Evolutionary conservation across 2,797 vertebrate species (phyloP).

Genomic region (Enteromius unitaeniatus): DNA sequence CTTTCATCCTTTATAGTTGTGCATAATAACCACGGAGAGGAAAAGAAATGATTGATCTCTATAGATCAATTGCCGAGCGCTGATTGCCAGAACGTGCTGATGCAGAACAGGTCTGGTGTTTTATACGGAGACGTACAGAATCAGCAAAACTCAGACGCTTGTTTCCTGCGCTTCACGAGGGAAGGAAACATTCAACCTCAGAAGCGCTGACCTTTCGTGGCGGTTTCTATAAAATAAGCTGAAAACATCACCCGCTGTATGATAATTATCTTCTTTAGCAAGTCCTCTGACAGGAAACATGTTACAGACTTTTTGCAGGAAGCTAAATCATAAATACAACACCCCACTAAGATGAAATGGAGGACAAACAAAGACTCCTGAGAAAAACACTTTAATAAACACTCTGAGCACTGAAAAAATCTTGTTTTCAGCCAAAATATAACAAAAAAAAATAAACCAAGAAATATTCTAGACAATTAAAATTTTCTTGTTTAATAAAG

Average conservation of each 20-base stretch:
- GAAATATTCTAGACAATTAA: too few species aligned
- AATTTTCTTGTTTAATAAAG: too few species aligned
- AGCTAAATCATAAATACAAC: background rate
- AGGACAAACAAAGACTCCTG: background rate
- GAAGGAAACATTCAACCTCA: background rate
- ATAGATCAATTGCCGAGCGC: background rate
- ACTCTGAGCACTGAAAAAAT: too few species aligned
- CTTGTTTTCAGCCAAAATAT: too few species aligned
- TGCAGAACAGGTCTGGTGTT: background rate
- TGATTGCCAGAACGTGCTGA: constrained; percentile 15
- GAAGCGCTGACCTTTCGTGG: background rate
- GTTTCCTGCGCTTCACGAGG: background rate
- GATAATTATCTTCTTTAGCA: background rate
- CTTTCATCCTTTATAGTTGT: constrained; percentile 11
- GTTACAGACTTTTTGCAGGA: background rate
- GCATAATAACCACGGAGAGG: constrained; percentile 13
- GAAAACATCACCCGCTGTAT: too few species aligned
- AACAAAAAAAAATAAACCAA: too few species aligned
- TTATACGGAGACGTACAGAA: background rate
- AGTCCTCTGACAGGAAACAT: background rate
- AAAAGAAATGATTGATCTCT: constrained; percentile 16
- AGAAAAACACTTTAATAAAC: too few species aligned
- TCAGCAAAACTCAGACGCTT: background rate
- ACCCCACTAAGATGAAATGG: background rate
- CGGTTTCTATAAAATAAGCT: background rate